phyloP scores from a whole-genome alignment of 2,113 vertebrate genomes.

The Prionailurus viverrinus region DNA sequence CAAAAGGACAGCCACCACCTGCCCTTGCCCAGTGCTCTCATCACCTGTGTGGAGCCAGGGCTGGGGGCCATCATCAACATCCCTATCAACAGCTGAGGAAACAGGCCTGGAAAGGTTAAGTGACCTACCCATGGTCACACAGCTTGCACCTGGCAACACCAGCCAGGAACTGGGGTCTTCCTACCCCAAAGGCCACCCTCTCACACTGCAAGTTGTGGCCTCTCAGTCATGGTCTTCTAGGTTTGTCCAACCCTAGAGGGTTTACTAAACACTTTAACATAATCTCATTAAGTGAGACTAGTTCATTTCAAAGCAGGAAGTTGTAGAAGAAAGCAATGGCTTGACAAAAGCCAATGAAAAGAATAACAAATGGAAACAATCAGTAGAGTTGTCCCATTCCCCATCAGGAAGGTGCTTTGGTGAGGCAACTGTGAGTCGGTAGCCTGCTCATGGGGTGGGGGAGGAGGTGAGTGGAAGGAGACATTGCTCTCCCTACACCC shows the following conservation, averaged over 20 bases:
- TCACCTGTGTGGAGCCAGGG: not conserved
- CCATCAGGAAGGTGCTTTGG: not conserved
- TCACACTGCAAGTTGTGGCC: not conserved
- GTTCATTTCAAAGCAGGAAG: not conserved
- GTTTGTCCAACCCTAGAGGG: not conserved
- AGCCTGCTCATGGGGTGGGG: not conserved
- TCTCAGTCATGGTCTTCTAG: not conserved
- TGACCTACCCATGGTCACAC: not conserved
- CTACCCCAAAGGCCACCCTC: not conserved
- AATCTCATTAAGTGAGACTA: not conserved
- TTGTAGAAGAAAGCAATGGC: not conserved
- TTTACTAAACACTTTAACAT: not conserved
- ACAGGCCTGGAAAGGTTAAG: not conserved
- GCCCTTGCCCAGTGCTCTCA: not conserved
- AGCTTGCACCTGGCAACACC: not conserved
- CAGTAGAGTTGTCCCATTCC: not conserved
- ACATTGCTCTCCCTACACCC: not conserved
- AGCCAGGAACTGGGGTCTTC: not conserved
- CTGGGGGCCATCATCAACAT: not conserved
- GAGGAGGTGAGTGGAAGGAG: not conserved
- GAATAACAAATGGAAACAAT: not conserved
- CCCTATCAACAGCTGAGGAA: not conserved
- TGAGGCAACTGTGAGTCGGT: not conserved
- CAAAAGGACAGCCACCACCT: not conserved
- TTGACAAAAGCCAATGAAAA: not conserved